Evolutionary conservation across 2,888 invertebrate genomes (phyloP), one percentile per base, ranked within the genome.

Genomic region (Embidobia sp.): DNA sequence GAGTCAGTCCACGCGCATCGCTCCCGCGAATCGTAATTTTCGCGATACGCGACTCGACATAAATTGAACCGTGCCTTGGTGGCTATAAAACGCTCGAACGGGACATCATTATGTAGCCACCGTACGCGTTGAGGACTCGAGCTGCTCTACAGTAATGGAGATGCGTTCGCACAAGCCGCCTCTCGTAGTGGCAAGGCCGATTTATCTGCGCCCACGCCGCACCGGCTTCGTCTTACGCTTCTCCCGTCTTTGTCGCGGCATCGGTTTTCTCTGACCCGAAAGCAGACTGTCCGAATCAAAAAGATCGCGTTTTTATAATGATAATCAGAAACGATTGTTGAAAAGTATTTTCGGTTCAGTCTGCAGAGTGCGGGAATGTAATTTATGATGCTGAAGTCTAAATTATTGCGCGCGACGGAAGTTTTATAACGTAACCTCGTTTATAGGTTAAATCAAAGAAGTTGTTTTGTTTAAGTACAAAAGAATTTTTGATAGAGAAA

Each of bases 151-250:
- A 37, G 77, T 85, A 85, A 86, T 86, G 84, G 86, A 86, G 86
- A 86, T 86, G 85, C 86, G 85, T 85, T 85, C 85, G 79, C 83
- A 80, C 84, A 81, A 82, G 83, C 83, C 80, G 84, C 82, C 82
- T 84, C 79, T 83, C 80, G 81, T 80, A 80, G 81, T 83, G 84
- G 83, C 83, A 83, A 85, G 83, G 85, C 84, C 85, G 86, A 87
- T 86, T 87, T 86, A 86, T 86, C 85, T 85, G 82, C 84, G 82
- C 85, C 83, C 84, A 84, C 83, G 83, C 79, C 64, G 27, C 48
- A 49, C 77, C 35, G 42, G 42, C 44, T 51, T 55, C 66, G 40
- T 59, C 37, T 70, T 42, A 44, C 46, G 31, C 10, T 61, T 59
- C 53, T 61, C 35, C 40, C 66, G 44, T 64, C 33, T 37, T 55